phyloP scores from a whole-genome alignment of 2,888 invertebrate species.

The Phaedon cochleariae region DNA sequence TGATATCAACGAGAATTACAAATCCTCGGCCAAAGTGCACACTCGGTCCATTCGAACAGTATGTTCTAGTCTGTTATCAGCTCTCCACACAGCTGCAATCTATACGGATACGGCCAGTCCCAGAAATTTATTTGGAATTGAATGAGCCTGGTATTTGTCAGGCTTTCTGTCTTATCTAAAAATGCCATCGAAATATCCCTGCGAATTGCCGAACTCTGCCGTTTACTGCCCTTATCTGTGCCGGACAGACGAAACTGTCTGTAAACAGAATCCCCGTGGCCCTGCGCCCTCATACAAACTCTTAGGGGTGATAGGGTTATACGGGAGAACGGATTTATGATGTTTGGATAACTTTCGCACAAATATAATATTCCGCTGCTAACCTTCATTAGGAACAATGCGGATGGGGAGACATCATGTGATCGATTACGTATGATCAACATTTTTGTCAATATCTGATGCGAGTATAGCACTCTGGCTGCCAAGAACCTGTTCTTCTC shows the following conservation, averaged over 20 bases:
- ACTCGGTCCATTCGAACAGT: slow-evolving; percentile 4
- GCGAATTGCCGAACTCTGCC: neutral
- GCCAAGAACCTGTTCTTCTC: too few species aligned
- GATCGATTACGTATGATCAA: too few species aligned
- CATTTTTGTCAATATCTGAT: too few species aligned
- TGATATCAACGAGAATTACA: too few species aligned
- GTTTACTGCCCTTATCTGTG: slow-evolving; percentile 2
- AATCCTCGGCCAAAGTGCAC: neutral
- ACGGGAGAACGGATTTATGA: neutral
- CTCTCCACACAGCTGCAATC: slow-evolving; percentile 15
- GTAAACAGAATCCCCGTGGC: neutral
- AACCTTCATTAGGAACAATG: neutral
- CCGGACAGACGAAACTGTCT: neutral
- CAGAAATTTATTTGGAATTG: slow-evolving; percentile 1
- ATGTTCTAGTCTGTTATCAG: slow-evolving; percentile 12
- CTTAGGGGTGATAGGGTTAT: neutral
- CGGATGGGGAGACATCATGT: too few species aligned
- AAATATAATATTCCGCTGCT: neutral
- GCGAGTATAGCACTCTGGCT: too few species aligned
- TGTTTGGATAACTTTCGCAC: neutral
- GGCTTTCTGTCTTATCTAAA: neutral
- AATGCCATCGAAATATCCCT: neutral
- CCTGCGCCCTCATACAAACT: neutral
- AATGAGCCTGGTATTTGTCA: neutral
- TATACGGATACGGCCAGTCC: slow-evolving; percentile 13